Percentiles rank a stretch among this genome's conserved stretches.
phyloP scores from a whole-genome alignment of 2,113 vertebrate genomes.

The Odontophorus gujanensis region DNA sequence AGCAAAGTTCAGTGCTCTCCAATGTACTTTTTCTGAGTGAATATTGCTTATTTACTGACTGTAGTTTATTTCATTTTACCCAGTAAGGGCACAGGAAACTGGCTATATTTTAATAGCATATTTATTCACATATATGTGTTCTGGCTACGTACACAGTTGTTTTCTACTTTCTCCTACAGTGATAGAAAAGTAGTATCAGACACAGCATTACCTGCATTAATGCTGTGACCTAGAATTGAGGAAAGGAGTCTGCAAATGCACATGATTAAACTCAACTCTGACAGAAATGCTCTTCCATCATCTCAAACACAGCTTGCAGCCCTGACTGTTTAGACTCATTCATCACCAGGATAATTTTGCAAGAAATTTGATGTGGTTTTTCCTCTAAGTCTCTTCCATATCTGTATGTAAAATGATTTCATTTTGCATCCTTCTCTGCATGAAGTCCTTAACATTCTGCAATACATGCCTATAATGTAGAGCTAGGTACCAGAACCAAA shows the following conservation, averaged over 20 bases:
- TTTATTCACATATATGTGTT: background rate
- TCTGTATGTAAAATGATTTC: background rate
- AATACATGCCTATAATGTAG: rapidly evolving
- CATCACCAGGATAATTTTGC: background rate
- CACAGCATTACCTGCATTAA: background rate
- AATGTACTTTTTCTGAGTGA: background rate
- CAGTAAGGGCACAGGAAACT: background rate
- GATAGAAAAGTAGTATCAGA: background rate
- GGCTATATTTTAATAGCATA: background rate
- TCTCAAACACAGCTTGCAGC: background rate
- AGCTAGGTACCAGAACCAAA: background rate
- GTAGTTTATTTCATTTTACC: background rate
- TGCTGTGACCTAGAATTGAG: background rate
- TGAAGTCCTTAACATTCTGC: background rate
- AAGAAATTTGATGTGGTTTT: background rate
- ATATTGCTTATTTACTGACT: background rate
- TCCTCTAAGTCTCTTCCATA: background rate
- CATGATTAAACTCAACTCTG: background rate
- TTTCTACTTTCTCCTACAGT: background rate
- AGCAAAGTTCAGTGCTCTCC: background rate
- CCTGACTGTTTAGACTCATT: background rate
- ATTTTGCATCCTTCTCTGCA: background rate
- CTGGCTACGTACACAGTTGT: background rate
- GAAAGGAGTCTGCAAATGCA: background rate
- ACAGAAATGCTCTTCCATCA: background rate